Base-by-base conservation (phyloP, 2,113 vertebrate genomes). In the Tyrannus savana region DNA sequence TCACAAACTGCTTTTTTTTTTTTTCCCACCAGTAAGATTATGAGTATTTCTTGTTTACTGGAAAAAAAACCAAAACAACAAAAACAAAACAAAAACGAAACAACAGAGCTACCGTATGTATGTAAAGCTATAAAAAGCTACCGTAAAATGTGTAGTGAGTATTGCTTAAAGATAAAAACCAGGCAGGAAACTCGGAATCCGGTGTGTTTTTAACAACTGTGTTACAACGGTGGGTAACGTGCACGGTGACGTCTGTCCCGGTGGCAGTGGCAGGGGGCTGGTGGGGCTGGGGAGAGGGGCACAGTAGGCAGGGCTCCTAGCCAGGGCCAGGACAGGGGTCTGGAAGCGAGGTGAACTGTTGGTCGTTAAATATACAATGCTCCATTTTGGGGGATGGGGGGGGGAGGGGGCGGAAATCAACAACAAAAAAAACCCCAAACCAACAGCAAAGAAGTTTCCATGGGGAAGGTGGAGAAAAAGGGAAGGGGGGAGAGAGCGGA, bases 81-180 rank as follows among this genome's bases (percentile, higher is more conserved):
- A 85, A 80, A 86, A 90, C 97, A 96, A 90, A 95, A 94, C 73
- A 47, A 94, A 58, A 97, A 98, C 46, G n/a, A 97, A 92, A 98
- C 96, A 95, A 96, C 88, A 98, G 97, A 97, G 87, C 96, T 98
- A 98, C 80, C 52, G 97, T 97, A 96, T 92, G 95, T 97, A 98
- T 95, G 97, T 97, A 97, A 98, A 97, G 93, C 98, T 99, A 98
- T 97, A 90, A 96, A 98, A 98, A 99, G 95, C 98, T 98, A 97
- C 92, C 97, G 97, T 98, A 98, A 97, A 97, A 98, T 97, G 98
- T 98, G 98, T 93, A 98, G 98, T 99, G 98, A 98, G 97, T 98
- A 98, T 98, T 98, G 98, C 97, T 97, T 98, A 96, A 97, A 96
- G 97, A 97, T 97, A 96, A 94, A 97, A 97, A 98, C 98, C 98